Conservation (phyloP, 1,140 invertebrate genomes). For the Mizuhopecten yessoensis region DNA sequence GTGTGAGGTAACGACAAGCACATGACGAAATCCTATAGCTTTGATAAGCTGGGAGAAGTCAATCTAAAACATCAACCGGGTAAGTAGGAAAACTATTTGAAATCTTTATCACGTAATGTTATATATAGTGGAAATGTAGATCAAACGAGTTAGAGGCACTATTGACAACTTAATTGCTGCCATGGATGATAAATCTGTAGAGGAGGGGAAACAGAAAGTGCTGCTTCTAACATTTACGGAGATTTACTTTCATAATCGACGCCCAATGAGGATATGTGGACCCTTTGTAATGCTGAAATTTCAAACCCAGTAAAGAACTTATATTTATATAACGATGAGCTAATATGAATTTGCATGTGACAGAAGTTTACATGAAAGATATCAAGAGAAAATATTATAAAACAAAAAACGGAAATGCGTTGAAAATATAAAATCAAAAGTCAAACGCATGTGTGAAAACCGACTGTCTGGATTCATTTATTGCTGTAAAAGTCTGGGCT, state of each 20-base stretch:
- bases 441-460: slow-evolving; percentile 10
- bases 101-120: slow-evolving; percentile 35
- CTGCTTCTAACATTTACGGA: neutral
- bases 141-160: neutral
- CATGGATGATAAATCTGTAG: neutral
- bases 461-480: slow-evolving; percentile 15
- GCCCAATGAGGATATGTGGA: slow-evolving; percentile 20
- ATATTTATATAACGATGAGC: neutral
- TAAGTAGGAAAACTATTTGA: neutral
- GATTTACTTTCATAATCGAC: neutral
- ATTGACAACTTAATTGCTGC: neutral
- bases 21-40: slow-evolving; percentile 20
- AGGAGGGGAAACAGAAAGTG: neutral
- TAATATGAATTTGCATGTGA: slow-evolving; percentile 24
- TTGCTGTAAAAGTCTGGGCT: neutral
- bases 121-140: neutral
- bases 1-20: neutral
- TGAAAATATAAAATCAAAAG: slow-evolving; percentile 37
- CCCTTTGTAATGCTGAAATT: neutral
- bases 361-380: slow-evolving; percentile 34
- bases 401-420: slow-evolving; percentile 38
- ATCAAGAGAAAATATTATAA: neutral
- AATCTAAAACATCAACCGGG: slow-evolving; percentile 32
- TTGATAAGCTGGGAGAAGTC: neutral
- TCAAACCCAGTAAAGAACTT: neutral